Conservation (phyloP, 2,888 invertebrate genomes). For the Nineta flava region DNA sequence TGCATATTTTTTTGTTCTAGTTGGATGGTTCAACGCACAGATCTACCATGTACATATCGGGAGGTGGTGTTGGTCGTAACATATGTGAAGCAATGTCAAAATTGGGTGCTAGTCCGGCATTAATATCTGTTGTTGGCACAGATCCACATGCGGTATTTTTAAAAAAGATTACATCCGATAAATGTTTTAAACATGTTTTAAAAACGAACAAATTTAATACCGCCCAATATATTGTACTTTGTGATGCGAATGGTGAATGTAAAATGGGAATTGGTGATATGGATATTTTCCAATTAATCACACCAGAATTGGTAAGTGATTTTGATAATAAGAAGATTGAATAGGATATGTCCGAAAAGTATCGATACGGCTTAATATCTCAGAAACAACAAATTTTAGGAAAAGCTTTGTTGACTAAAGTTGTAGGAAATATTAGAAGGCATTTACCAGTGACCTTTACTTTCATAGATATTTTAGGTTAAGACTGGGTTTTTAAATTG, state of each 20-base stretch:
- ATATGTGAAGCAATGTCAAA: slow-evolving; percentile 72
- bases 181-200: slow-evolving; percentile 21
- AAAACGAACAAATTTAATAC: slow-evolving; percentile 31
- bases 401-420: too few species aligned
- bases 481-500: too few species aligned
- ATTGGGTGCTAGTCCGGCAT: slow-evolving; percentile 43
- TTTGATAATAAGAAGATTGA: not conserved
- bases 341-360: too few species aligned
- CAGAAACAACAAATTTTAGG: too few species aligned
- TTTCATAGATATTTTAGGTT: too few species aligned
- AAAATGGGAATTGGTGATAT: slow-evolving; percentile 71
- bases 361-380: too few species aligned
- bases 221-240: slow-evolving; percentile 59
- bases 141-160: slow-evolving; percentile 39
- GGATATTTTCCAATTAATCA: slow-evolving; percentile 57
- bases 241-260: slow-evolving; percentile 63
- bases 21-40: slow-evolving; percentile 65
- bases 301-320: slow-evolving; percentile 40
- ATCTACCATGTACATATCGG: slow-evolving; percentile 43
- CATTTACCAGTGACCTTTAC: too few species aligned
- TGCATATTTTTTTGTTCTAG: slow-evolving; percentile 31
- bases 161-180: slow-evolving; percentile 22
- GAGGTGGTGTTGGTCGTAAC: slow-evolving; percentile 88
- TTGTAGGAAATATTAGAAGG: too few species aligned
- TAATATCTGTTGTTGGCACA: slow-evolving; percentile 63